Conservation (phyloP, 2,113 vertebrate species). For the Urocitellus parryii region DNA sequence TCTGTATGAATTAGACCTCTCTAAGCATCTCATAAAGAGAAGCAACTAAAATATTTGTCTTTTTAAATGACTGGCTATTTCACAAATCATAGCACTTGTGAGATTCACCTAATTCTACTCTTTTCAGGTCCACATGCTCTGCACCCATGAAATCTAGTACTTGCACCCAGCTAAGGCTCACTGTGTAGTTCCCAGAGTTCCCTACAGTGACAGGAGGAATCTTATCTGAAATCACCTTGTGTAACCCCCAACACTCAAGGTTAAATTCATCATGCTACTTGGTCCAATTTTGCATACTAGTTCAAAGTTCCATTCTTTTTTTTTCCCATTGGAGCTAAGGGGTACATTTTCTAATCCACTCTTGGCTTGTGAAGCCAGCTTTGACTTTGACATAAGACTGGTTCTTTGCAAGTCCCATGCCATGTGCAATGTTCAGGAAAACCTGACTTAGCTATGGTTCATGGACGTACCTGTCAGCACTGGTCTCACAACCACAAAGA, state of each 20-base stretch:
- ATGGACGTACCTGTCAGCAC: not conserved
- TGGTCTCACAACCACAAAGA: not conserved
- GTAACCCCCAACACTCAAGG: not conserved
- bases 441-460: not conserved
- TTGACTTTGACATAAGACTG: not conserved
- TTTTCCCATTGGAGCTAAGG: too few relatives aligned
- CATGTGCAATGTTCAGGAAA: not conserved
- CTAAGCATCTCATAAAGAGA: not conserved
- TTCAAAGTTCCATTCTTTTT: not conserved
- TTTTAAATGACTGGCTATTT: not conserved
- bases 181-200: not conserved
- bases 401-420: not conserved
- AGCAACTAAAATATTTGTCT: not conserved
- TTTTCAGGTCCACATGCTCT: not conserved
- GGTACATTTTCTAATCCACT: not conserved
- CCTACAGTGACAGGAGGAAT: not conserved
- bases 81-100: not conserved
- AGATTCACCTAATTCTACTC: too few relatives aligned
- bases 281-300: not conserved
- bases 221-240: too few relatives aligned
- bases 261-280: not conserved
- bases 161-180: not conserved
- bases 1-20: not conserved
- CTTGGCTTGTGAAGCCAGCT: rapidly evolving
- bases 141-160: too few relatives aligned